Percentiles rank a stretch among this genome's conserved stretches.
These are phyloP conservation scores for Vanessa atalanta DNA, from an alignment of 1,140 invertebrate genomes.

Conservation along the genomic window DNA sequence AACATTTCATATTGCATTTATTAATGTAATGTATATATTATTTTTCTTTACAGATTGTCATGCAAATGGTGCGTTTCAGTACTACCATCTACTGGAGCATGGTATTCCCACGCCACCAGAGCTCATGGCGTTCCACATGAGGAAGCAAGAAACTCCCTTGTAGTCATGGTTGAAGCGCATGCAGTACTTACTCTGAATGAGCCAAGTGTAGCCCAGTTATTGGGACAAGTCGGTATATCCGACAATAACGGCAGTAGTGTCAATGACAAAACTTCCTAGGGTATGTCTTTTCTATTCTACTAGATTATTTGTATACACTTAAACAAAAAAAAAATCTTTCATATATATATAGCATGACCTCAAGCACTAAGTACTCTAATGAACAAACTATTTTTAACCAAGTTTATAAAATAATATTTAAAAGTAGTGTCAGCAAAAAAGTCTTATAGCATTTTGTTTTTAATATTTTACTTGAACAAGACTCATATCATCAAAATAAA, in stretches of 20 bases:
- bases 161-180: slow-evolving; percentile 84
- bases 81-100: slow-evolving; percentile 81
- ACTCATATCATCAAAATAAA: too few species aligned
- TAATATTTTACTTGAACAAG: too few species aligned
- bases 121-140: slow-evolving; percentile 81
- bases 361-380: too few species aligned
- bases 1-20: too few species aligned
- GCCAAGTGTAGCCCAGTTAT: slow-evolving; percentile 67
- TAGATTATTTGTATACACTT: not conserved
- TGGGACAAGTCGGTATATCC: slow-evolving; percentile 65
- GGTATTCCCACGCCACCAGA: slow-evolving; percentile 82
- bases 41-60: slow-evolving; percentile 71
- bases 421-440: too few species aligned
- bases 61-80: slow-evolving; percentile 83
- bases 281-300: not conserved
- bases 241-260: slow-evolving; percentile 43
- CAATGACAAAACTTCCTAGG: slow-evolving; percentile 52
- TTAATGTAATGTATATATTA: not conserved
- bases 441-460: too few species aligned
- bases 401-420: too few species aligned
- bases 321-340: not conserved
- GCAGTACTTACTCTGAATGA: slow-evolving; percentile 81
- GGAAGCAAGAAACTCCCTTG: slow-evolving; percentile 82
- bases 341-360: not conserved
- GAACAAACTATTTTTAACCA: too few species aligned